Base-by-base conservation (phyloP, 2,113 vertebrate genomes). In the Saguinus midas region DNA sequence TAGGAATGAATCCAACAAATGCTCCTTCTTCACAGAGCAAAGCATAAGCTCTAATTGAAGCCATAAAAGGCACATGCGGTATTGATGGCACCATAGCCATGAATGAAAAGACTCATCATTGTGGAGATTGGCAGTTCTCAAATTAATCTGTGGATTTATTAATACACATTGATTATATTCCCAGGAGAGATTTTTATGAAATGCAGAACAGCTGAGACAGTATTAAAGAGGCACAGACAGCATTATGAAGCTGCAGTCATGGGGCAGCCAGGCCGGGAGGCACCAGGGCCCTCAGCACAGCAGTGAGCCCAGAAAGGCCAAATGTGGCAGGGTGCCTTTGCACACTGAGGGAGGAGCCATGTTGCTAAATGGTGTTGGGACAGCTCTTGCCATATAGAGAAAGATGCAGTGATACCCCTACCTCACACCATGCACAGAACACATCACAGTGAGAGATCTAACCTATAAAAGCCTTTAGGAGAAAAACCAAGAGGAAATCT, bases 181-280 rank as follows among this genome's bases (percentile, higher is more conserved):
- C n/a, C n/a, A 72, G 68, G 4, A 72, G 18, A 72, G 18, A 21
- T 72, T 72, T 72, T 21, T 37, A 11, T 72, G 18, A 72, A 37
- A 37, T 20, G 18, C n/a, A 72, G 68, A 72, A 17, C 18, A 72
- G 68, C 68, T 1, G 18, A 72, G n/a, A 18, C n/a, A 37, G 35
- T 21, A 37, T 5, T 37, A n/a, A 21, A 37, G 68, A 37, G 17
- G 35, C 2, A 0, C n/a, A 5, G 68, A 21, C 0, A 4, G 35
- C 61, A 64, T 64, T 32, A 64, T 29, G 61, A 32, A 64, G 61
- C 27, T 64, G 12, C 12, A 64, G 6, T 64, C 13, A 2, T 11
- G 5, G 61, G 27, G 61, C 61, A 64, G 61, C 27, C 61, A 3
- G 27, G 61, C 12, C 27, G 6, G 29, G 61, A 32, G 61, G 61